Base-by-base conservation (phyloP, 2,888 invertebrate species). In the Folsomia manolachei region DNA sequence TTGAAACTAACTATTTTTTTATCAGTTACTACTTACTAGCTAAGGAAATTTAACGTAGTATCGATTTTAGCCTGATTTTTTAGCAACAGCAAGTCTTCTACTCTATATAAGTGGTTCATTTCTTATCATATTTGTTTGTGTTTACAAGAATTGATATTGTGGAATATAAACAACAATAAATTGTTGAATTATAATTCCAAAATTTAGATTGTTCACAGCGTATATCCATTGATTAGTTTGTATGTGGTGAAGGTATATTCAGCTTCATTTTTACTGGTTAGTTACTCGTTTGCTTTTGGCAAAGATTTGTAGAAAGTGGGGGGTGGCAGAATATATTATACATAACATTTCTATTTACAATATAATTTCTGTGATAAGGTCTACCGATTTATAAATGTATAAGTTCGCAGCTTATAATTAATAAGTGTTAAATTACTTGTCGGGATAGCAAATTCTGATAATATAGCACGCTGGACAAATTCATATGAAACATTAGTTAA, bases 141-240 rank as follows among this genome's bases (percentile, higher is more conserved):
- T 56, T 56, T 56, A 56, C 19, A 56, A 56, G 7, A 56, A 56
- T 18, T 56, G 56, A 56, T 56, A 56, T 56, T 56, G 56, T 56
- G n/a, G 56, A 56, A 56, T 56, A 56, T 39, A 39, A 9, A 14
- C 39, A 39, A 39, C 39, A 39, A 14, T 39, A 14, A 39, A 39
- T 9, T 39, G 39, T 14, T 39, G 39, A 4, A 4, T 14, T 39
- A 39, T 14, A 39, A 9, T 39, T 14, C 14, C 4, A 4, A 9
- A 39, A 39, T 39, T 39, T 39, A 39, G 39, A 39, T 39, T 39
- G 39, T 39, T 39, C 39, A 39, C 39, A 39, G 39, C 39, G 39
- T 39, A 39, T 39, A 39, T 39, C 39, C 39, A 39, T 39, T 39
- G 39, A 39, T 39, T 39, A 39, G 39, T 39, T 39, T 39, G 39